Base-by-base conservation (phyloP, 2,797 vertebrate genomes). In the Enteromius trimaculatus region DNA sequence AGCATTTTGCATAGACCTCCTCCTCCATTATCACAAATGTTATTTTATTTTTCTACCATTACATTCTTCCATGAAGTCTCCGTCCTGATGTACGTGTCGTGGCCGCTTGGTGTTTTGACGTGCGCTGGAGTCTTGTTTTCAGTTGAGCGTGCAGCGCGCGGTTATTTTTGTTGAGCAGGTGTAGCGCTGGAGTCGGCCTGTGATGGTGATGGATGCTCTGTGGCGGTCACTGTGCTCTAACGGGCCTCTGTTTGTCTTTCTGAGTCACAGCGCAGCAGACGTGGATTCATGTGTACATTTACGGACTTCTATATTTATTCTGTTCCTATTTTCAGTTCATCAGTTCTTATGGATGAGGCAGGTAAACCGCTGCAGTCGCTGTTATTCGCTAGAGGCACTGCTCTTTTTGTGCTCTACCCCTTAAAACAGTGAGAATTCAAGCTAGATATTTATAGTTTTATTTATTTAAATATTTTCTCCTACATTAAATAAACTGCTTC, bases 171-270 rank as follows among this genome's bases (percentile, higher is more conserved):
- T 70, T 23, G 79, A 74, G 84, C 70, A 84, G 85, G 21, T 79
- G 60, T 68, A 49, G 16, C 10, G 68, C 31, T 13, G 47, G 49
- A 78, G 80, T 82, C 39, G 74, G 16, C 11, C 44, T 60, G 74
- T 85, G 85, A 84, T 81, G 42, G 58, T 87, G 86, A 88, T 80
- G 84, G 82, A 89, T 83, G 86, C 42, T 58, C 31, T 53, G 47
- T 82, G 72, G 82, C 58, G 79, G 80, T 68, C 29, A 60, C 82
- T 51, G 77, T 81, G 84, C 85, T 69, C 80, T 86, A 78, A 85
- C 82, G 76, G 66, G 62, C 76, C 83, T 80, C 69, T 71, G 60
- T 87, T 86, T 86, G 79, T 81, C 75, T 84, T 79, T 71, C 74
- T 74, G 65, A 79, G 53, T 86, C 68, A 65, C 62, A 65, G 82